These are phyloP conservation scores for Formica aserva DNA, from an alignment of 2,888 invertebrate genomes.

Conservation along the genomic window DNA sequence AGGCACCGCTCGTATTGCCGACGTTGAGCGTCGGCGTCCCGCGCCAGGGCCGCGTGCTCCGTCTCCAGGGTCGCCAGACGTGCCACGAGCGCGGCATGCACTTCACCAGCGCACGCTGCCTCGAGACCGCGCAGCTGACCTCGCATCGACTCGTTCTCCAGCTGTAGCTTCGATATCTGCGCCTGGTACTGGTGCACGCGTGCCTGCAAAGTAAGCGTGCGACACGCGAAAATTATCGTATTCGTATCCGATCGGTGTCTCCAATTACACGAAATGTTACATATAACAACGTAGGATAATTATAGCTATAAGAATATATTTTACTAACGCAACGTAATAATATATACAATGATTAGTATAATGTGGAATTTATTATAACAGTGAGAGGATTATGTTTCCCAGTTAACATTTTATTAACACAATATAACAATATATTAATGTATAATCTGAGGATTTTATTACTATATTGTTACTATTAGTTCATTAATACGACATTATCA, in stretches of 20 bases:
- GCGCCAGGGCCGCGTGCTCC: slow-evolving; percentile 88
- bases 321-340: slow-evolving; percentile 14
- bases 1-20: slow-evolving; percentile 93
- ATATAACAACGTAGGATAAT: not conserved
- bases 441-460: not conserved
- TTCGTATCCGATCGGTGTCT: not conserved
- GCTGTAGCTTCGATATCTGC: slow-evolving; percentile 89
- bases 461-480: not conserved
- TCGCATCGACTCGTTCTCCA: slow-evolving; percentile 90
- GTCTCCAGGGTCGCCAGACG: slow-evolving; percentile 88
- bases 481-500: not conserved
- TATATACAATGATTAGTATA: not conserved
- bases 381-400: not conserved
- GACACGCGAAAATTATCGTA: slow-evolving; percentile 8
- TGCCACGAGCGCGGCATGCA: slow-evolving; percentile 86
- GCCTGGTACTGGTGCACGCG: slow-evolving; percentile 91
- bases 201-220: slow-evolving; percentile 84
- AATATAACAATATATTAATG: not conserved
- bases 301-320: slow-evolving; percentile 4
- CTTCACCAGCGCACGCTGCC: slow-evolving; percentile 84
- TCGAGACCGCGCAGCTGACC: slow-evolving; percentile 82
- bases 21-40: slow-evolving; percentile 89
- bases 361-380: not conserved
- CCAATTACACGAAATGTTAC: not conserved
- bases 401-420: not conserved